Evolutionary conservation across 2,797 vertebrate genomes (phyloP).

Genomic region (Sebastes itinus): DNA sequence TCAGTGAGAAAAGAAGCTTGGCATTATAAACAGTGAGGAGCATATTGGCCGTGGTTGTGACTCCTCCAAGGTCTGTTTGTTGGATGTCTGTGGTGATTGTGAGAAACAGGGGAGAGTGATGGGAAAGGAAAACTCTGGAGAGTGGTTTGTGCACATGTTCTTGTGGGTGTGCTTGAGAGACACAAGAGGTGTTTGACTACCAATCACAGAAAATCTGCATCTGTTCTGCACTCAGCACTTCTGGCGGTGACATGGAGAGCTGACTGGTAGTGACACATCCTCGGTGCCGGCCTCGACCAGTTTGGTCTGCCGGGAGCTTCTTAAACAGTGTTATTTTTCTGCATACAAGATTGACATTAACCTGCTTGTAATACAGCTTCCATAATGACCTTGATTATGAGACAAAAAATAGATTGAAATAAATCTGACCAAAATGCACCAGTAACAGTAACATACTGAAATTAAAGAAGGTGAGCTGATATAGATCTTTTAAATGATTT

Average conservation of each 20-base stretch:
- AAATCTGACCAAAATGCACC: too few species aligned
- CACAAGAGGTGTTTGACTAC: background rate
- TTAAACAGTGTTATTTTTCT: too few species aligned
- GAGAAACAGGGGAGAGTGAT: conserved; percentile 22
- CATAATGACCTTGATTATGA: too few species aligned
- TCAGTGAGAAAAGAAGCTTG: background rate
- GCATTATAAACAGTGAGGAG: conserved; percentile 15
- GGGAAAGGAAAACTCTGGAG: background rate
- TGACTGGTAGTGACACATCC: background rate
- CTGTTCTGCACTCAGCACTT: conserved; percentile 5
- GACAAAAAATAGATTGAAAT: too few species aligned
- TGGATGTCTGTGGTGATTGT: conserved; percentile 18
- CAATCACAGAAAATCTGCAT: background rate
- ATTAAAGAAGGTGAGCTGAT: too few species aligned
- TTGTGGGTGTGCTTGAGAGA: background rate
- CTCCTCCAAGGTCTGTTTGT: conserved; percentile 58
- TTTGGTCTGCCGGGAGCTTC: too few species aligned
- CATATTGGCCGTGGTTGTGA: conserved; percentile 19
- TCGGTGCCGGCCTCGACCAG: too few species aligned
- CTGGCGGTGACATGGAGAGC: background rate
- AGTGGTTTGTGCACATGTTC: background rate
- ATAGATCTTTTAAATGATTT: too few species aligned
- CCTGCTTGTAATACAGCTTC: too few species aligned
- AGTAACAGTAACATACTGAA: too few species aligned
- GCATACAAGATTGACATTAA: background rate